Percentiles rank a stretch among this genome's conserved stretches.
These are phyloP conservation scores for Cariama cristata DNA, from an alignment of 2,113 vertebrate genomes.

Conservation along the genomic window DNA sequence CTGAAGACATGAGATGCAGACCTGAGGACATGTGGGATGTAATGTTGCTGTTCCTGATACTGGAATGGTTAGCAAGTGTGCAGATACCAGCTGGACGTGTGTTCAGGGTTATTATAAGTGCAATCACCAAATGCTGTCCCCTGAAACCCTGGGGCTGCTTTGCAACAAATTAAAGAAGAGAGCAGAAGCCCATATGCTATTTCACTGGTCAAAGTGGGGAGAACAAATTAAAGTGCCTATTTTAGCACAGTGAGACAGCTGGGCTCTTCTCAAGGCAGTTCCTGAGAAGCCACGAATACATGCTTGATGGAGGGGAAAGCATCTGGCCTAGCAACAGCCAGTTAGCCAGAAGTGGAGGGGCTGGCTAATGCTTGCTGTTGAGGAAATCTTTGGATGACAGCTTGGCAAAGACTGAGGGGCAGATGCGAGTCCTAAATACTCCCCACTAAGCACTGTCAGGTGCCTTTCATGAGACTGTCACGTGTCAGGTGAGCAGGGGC, in stretches of 20 bases:
- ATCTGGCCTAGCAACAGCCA: not conserved
- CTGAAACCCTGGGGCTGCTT: constrained; percentile 3
- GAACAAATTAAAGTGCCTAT: constrained; percentile 25
- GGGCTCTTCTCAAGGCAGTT: constrained; percentile 6
- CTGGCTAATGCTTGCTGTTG: not conserved
- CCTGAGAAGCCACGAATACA: not conserved
- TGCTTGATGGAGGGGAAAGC: not conserved
- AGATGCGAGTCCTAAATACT: not conserved
- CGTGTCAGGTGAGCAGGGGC: not conserved
- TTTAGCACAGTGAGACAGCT: constrained; percentile 10
- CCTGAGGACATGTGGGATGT: not conserved
- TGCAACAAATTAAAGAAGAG: not conserved
- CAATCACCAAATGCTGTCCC: not conserved
- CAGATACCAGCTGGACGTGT: not conserved
- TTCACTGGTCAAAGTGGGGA: constrained; percentile 10
- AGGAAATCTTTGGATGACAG: not conserved
- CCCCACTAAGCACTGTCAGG: not conserved
- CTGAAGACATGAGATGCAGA: not conserved
- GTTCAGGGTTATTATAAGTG: not conserved
- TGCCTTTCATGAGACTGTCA: not conserved
- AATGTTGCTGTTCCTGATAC: not conserved
- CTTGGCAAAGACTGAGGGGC: not conserved
- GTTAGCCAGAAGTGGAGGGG: not conserved
- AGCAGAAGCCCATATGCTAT: not conserved
- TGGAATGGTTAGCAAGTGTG: not conserved